phyloP scores from a whole-genome alignment of 1,140 invertebrate genomes.

The Cherax destructor region DNA sequence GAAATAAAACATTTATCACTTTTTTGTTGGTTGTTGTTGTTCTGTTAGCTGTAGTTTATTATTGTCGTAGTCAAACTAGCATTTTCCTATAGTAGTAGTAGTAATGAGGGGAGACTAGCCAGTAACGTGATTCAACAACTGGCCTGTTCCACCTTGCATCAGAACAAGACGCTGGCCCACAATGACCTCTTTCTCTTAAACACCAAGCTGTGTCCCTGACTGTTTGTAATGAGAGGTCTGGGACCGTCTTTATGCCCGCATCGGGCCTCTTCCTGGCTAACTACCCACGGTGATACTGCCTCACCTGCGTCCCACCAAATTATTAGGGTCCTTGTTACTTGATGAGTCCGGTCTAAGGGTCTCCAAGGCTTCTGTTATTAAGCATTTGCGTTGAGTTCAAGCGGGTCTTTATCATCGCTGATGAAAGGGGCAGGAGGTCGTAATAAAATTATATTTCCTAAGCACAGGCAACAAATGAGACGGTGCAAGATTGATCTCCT shows the following conservation, averaged over 20 bases:
- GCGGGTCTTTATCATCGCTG: neutral
- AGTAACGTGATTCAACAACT: neutral
- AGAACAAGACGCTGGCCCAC: neutral
- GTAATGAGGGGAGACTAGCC: neutral
- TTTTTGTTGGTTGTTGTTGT: too few species aligned
- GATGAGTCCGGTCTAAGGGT: neutral
- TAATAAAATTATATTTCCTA: constrained; percentile 19
- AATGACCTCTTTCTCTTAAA: too few species aligned
- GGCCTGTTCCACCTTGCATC: neutral
- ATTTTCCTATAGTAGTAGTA: neutral
- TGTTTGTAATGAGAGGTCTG: neutral
- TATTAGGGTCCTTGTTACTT: constrained; percentile 5
- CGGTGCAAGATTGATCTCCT: neutral
- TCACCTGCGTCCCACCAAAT: neutral
- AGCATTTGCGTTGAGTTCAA: neutral
- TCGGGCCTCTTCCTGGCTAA: neutral
- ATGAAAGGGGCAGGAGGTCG: neutral
- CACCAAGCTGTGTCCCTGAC: neutral
- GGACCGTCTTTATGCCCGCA: neutral
- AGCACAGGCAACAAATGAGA: neutral
- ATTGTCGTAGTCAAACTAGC: too few species aligned
- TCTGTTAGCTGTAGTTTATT: too few species aligned
- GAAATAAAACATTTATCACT: too few species aligned
- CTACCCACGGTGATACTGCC: neutral
- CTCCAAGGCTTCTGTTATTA: neutral